These are phyloP conservation scores for Protobothrops flavoviridis DNA, from an alignment of 2,113 vertebrate species.

Conservation along the genomic window DNA sequence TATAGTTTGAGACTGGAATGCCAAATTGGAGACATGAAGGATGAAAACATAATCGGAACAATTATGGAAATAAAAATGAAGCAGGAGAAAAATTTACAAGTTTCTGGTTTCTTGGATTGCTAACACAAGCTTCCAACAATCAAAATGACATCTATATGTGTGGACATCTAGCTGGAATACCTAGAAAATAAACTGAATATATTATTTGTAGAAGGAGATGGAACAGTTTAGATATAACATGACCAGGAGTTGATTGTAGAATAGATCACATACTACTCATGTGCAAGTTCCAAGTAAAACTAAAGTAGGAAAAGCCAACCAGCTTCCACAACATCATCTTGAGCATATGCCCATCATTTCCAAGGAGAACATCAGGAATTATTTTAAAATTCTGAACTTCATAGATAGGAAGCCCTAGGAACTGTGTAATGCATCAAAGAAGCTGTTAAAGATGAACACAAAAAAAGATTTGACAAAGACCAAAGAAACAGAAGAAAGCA, in stretches of 20 bases:
- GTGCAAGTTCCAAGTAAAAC: background rate
- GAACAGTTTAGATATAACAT: background rate
- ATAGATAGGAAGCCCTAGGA: background rate
- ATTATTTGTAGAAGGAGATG: background rate
- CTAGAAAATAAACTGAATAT: background rate
- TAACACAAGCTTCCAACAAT: background rate
- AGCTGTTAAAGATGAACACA: background rate
- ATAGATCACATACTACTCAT: background rate
- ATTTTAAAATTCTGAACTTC: background rate
- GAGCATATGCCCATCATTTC: background rate
- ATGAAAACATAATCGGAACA: background rate
- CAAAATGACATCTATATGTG: background rate
- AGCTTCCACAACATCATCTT: background rate
- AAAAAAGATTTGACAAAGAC: background rate
- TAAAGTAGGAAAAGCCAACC: background rate
- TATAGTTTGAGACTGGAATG: background rate
- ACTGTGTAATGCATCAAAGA: background rate
- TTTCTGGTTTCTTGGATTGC: background rate
- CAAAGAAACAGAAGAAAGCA: background rate
- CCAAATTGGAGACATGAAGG: background rate
- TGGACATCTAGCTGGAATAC: background rate
- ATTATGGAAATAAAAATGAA: background rate
- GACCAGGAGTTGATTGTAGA: background rate
- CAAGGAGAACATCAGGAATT: background rate
- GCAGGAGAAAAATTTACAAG: background rate